Evolutionary conservation across 2,113 vertebrate genomes (phyloP), one percentile per base, ranked within the genome.

Genomic region (Thinocorus orbignyianus): DNA sequence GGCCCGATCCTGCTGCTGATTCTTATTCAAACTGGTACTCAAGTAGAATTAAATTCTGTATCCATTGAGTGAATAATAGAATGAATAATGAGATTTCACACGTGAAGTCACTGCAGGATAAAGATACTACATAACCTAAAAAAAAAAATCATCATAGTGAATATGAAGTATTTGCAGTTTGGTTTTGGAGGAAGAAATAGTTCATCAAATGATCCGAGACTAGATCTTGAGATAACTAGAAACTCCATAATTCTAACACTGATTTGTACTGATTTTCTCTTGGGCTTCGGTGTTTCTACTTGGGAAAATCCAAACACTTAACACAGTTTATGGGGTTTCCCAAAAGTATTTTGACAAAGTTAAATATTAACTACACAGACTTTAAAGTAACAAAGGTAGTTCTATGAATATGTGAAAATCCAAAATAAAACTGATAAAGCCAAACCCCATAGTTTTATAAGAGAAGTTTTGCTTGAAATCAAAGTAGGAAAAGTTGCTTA

Each of bases 11-110:
- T 92, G 94, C 91, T 88, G 92, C 55, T 74, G 72, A 78, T 26
- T 86, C 80, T 88, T n/a, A 84, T 64, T 88, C 83, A 86, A 64
- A 88, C 82, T 78, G 83, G 86, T 93, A 17, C 91, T 92, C 77
- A 42, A 91, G 77, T 20, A 95, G 88, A 93, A 91, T 89, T 86
- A 91, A 96, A 86, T 83, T 93, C 83, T 86, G 39, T 95, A 88
- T 68, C 80, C 69, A 74, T 4, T 25, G 77, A 84, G 55, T 54
- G 88, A 89, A 83, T 64, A 93, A 86, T n/a, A 42, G 65, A 95
- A 83, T 58, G 51, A 95, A 88, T 77, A 86, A 83, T 84, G 69
- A 86, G 83, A 83, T 89, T 93, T 93, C 72, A 92, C 80, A 86
- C 1, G 1, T 76, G 89, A 84, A 88, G 72, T 79, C 83, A 64